These are phyloP conservation scores for Hafferia zeledoni DNA, from an alignment of 2,797 vertebrate genomes.

Conservation along the genomic window DNA sequence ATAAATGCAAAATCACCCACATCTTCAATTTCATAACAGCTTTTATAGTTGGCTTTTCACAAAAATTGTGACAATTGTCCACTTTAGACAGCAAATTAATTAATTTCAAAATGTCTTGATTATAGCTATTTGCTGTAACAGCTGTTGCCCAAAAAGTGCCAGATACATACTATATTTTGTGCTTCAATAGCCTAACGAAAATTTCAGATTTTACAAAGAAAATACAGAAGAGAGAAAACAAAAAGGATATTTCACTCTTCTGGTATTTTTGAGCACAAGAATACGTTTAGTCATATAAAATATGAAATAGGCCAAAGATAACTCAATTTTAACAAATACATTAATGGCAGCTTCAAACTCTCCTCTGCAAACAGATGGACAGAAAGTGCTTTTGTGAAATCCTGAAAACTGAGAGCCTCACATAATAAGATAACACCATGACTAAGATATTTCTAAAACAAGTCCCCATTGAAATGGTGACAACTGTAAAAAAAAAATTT, in stretches of 20 bases:
- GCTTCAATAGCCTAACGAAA: neutral
- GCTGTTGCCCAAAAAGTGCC: neutral
- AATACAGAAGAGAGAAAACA: neutral
- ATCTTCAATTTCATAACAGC: constrained; percentile 8
- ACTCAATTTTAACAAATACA: neutral
- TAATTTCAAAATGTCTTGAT: neutral
- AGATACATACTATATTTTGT: neutral
- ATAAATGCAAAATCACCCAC: neutral
- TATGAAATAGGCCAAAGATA: neutral
- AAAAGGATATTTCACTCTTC: neutral
- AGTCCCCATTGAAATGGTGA: neutral
- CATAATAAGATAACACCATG: neutral
- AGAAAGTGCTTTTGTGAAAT: neutral
- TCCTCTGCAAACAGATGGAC: neutral
- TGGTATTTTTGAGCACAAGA: neutral
- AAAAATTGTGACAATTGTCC: neutral
- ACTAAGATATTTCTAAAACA: neutral
- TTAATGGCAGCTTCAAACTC: neutral
- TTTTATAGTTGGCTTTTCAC: neutral
- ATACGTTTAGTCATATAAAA: neutral
- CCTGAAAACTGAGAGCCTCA: neutral
- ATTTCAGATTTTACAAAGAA: neutral
- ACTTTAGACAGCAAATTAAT: neutral
- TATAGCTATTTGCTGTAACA: neutral
- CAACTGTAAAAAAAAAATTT: neutral